Percentiles rank a stretch among this genome's conserved stretches.
phyloP scores from a whole-genome alignment of 2,113 vertebrate species.

The Oryzias celebensis region DNA sequence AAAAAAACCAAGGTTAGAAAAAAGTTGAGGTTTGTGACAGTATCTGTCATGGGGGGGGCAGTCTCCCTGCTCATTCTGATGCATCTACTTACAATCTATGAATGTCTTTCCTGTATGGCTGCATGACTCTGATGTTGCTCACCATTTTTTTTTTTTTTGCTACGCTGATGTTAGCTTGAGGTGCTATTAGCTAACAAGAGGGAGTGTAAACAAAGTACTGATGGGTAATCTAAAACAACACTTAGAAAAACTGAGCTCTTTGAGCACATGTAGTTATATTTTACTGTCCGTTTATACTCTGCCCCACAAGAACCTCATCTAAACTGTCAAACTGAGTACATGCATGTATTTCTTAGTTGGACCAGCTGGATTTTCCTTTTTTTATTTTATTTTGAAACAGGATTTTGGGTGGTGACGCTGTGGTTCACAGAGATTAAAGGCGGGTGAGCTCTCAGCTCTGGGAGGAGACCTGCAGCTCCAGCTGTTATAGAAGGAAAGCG shows the following conservation, averaged over 20 bases:
- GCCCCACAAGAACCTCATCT: constrained; percentile 10
- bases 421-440: constrained; percentile 64
- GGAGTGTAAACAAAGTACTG: too few species aligned
- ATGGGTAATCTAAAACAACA: too few species aligned
- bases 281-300: background rate
- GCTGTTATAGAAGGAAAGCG: constrained; percentile 61
- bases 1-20: too few species aligned
- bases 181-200: too few species aligned
- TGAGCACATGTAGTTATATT: background rate
- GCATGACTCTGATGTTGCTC: too few species aligned
- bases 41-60: too few species aligned
- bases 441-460: constrained; percentile 44
- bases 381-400: constrained; percentile 44
- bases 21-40: too few species aligned
- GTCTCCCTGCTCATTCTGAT: too few species aligned
- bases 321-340: constrained; percentile 25
- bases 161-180: too few species aligned
- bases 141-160: too few species aligned
- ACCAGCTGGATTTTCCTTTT: constrained; percentile 42
- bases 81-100: too few species aligned
- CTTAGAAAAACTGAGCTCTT: background rate
- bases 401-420: constrained; percentile 64
- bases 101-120: too few species aligned
- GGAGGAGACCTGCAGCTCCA: constrained; percentile 60
- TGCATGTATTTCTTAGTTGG: constrained; percentile 4